These are phyloP conservation scores for Ondatra zibethicus DNA, from an alignment of 2,113 vertebrate species.

Conservation along the genomic window DNA sequence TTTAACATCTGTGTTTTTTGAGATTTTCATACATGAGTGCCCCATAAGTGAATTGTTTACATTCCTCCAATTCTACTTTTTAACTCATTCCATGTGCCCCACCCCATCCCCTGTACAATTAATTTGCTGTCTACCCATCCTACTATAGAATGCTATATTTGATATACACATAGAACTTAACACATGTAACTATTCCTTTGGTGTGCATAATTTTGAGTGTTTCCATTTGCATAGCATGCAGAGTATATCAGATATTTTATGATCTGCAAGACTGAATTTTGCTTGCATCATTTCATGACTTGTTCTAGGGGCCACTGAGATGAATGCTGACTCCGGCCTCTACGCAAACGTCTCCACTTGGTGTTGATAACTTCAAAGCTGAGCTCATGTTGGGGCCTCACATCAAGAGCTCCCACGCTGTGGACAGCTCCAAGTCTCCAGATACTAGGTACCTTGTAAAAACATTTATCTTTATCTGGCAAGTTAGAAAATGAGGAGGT, in stretches of 20 bases:
- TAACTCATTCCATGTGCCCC: not conserved
- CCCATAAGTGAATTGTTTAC: not conserved
- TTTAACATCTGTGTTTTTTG: not conserved
- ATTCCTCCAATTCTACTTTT: not conserved
- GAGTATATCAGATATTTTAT: not conserved
- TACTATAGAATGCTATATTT: not conserved
- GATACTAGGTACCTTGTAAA: rapidly evolving
- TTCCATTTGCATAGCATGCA: not conserved
- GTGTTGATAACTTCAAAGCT: not conserved
- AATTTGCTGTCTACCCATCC: not conserved
- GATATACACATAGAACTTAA: not conserved
- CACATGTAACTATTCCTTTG: not conserved
- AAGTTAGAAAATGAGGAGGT: not conserved
- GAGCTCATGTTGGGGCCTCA: not conserved
- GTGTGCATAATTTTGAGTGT: not conserved
- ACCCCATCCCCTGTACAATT: not conserved
- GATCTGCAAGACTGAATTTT: not conserved
- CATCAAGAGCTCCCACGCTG: not conserved
- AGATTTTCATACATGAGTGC: not conserved
- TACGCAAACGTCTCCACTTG: not conserved
- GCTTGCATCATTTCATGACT: not conserved
- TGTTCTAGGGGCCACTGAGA: not conserved
- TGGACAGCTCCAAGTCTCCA: not conserved
- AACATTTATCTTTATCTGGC: not conserved
- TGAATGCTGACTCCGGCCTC: not conserved